Evolutionary conservation across 2,113 vertebrate species (phyloP), one percentile per base, ranked within the genome.

Genomic region (Chiloscyllium plagiosum): DNA sequence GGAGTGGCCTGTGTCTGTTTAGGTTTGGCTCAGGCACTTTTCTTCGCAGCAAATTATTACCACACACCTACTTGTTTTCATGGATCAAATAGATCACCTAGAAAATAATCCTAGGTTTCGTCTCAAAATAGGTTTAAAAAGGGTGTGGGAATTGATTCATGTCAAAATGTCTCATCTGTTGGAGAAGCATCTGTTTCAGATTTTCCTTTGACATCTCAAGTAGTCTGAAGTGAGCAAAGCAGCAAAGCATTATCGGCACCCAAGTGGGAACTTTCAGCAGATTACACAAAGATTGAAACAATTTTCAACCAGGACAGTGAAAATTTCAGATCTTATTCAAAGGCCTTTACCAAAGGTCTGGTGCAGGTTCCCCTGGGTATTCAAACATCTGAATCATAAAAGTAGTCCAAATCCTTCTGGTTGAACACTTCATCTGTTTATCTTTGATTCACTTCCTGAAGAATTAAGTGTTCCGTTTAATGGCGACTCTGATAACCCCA

Each of bases 1-100:
- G 0, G 90, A 96, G 68, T 89, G 89, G 65, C 29, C 22, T 95
- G 26, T 96, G 87, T 95, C 96, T 96, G 37, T 42, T 47, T 96
- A 96, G 96, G 96, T 96, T 97, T 96, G 86, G 94, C 96, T 83
- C 76, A 97, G 96, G 96, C 96, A 96, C 76, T 70, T 97, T 95
- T 96, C 96, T 90, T 97, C 96, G 97, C 89, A 96, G 95, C 70
- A 97, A 96, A 97, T 97, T 97, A 96, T 96, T 97, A 97, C 96
- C 96, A 96, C 96, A 97, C 97, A 96, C 95, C 94, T 96, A 96
- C 92, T 96, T 96, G 95, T 72, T 96, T 96, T 61, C 86, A 68
- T 95, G 96, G 96, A 96, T 96, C 96, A 96, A 96, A 97, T 96
- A 96, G 93, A n/a, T 96, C 96, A 96, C 96, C 96, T 97, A 96